A percentile compares a stretch with the other conserved stretches of the same genome.
Evolutionary conservation across 2,888 invertebrate genomes (phyloP).

Genomic region (Diaphora mendica): DNA sequence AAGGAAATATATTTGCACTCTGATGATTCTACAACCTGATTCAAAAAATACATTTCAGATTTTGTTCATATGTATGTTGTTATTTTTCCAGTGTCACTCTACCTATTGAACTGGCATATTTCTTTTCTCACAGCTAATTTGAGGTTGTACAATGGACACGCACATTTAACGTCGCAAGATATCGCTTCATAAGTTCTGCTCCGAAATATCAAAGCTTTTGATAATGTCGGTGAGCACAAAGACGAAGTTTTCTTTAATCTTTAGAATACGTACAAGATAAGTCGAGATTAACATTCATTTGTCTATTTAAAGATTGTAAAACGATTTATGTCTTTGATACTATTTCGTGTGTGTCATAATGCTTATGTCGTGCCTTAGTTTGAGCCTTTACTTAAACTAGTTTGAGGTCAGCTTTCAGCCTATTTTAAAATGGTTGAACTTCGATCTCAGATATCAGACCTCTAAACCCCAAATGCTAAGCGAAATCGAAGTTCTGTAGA

Average conservation of each 20-base stretch:
- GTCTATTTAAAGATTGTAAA: neutral
- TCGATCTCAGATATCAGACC: no score
- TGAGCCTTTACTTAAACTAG: no score
- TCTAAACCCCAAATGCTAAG: no score
- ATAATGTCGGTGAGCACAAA: constrained; percentile 21
- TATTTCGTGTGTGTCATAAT: neutral
- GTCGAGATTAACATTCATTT: neutral
- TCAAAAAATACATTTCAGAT: no score
- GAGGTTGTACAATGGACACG: constrained; percentile 3
- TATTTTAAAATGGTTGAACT: no score
- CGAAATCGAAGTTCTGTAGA: no score
- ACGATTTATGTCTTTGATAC: neutral
- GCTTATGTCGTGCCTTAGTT: neutral
- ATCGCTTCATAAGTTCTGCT: constrained; percentile 28
- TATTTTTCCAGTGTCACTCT: no score
- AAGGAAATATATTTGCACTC: no score
- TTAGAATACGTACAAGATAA: constrained; percentile 18
- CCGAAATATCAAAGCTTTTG: constrained; percentile 36
- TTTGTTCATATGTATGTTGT: no score
- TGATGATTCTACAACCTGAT: no score
- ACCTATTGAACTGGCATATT: no score
- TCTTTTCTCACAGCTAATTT: neutral
- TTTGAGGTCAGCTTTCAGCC: no score
- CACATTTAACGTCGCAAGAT: constrained; percentile 16
- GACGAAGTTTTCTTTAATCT: constrained; percentile 13